These are phyloP conservation scores for Varanus salvator DNA, from an alignment of 2,113 vertebrate genomes.

Conservation along the genomic window DNA sequence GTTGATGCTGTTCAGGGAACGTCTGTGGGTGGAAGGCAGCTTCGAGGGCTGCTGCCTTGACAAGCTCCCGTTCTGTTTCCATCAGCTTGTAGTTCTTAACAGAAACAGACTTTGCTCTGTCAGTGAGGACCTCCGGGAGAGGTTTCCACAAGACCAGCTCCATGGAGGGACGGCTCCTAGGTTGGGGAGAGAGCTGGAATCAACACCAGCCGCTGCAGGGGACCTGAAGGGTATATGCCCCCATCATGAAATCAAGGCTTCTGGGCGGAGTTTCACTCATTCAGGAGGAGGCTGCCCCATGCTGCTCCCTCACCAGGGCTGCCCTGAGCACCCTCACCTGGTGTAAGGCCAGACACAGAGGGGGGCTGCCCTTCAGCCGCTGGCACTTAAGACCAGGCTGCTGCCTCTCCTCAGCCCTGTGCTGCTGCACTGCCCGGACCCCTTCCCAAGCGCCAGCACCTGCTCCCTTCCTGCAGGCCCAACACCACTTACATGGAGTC, in stretches of 20 bases:
- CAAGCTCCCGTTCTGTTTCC: conserved; percentile 64
- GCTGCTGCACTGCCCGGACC: neutral
- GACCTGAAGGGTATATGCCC: neutral
- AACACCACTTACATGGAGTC: conserved; percentile 81
- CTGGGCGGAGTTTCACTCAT: too few species aligned
- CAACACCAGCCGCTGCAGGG: neutral
- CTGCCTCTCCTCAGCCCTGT: too few species aligned
- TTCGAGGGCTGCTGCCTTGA: conserved; percentile 46
- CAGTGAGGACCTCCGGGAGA: conserved; percentile 79
- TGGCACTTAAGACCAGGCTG: too few species aligned
- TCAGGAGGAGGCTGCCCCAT: neutral
- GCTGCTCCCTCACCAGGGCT: too few species aligned
- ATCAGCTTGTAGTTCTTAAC: conserved; percentile 71
- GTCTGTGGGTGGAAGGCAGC: conserved; percentile 73
- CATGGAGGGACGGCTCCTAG: conserved; percentile 83
- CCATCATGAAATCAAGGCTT: too few species aligned
- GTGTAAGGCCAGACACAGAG: too few species aligned
- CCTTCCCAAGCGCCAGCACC: neutral
- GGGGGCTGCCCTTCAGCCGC: too few species aligned
- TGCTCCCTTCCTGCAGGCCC: neutral
- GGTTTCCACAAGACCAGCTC: conserved; percentile 84
- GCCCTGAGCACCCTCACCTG: neutral
- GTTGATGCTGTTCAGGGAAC: conserved; percentile 66
- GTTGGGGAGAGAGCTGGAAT: conserved; percentile 51
- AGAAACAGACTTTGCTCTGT: conserved; percentile 74